phyloP scores from a whole-genome alignment of 2,888 invertebrate genomes.

The Colletes collaris region DNA sequence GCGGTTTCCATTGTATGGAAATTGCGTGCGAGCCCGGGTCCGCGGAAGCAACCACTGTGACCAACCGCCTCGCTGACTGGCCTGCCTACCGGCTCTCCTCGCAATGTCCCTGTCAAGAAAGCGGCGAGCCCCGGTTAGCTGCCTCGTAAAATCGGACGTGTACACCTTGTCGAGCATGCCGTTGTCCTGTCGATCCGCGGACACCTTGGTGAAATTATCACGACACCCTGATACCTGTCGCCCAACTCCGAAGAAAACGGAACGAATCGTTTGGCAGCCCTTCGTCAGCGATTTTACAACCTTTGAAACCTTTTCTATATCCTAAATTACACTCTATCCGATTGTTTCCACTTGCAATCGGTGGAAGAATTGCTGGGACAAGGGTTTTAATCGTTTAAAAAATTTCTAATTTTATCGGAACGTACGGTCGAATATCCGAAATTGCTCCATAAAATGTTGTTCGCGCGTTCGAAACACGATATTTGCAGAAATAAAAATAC shows the following conservation, averaged over 20 bases:
- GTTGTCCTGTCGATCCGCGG: conserved; percentile 47
- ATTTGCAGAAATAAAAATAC: conserved; percentile 15
- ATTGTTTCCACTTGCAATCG: too few species aligned
- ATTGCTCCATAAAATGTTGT: too few species aligned
- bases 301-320: too few species aligned
- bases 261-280: neutral
- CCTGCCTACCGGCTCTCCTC: conserved; percentile 54
- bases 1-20: conserved; percentile 81
- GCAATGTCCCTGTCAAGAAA: conserved; percentile 81
- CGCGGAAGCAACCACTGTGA: conserved; percentile 80
- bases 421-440: too few species aligned
- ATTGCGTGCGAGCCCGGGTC: conserved; percentile 70
- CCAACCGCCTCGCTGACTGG: conserved; percentile 65
- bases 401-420: too few species aligned
- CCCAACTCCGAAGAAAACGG: conserved; percentile 4
- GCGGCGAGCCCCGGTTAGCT: conserved; percentile 69
- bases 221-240: conserved; percentile 17
- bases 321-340: too few species aligned
- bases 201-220: conserved; percentile 42
- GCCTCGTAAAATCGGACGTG: conserved; percentile 77
- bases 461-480: too few species aligned
- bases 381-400: too few species aligned
- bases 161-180: conserved; percentile 69
- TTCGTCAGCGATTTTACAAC: too few species aligned
- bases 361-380: too few species aligned